phyloP scores from a whole-genome alignment of 2,888 invertebrate genomes.

The Cephus runcator region DNA sequence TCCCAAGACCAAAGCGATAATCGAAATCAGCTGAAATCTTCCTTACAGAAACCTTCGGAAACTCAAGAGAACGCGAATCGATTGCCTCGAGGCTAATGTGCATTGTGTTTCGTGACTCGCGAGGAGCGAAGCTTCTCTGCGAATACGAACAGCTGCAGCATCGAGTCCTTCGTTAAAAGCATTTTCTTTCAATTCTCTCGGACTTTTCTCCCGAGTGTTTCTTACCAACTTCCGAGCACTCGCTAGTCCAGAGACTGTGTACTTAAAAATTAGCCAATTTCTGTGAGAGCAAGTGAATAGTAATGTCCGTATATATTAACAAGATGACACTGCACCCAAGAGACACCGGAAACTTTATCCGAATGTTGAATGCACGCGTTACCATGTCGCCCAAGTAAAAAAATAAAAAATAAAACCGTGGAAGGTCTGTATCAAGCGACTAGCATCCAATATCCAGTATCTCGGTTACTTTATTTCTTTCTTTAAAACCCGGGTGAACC shows the following conservation, averaged over 20 bases:
- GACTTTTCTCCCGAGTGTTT: background rate
- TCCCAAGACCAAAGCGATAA: background rate
- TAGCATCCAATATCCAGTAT: background rate
- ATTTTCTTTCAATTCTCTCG: constrained; percentile 38
- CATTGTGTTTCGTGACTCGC: background rate
- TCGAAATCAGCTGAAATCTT: too few relatives aligned
- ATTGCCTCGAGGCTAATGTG: constrained; percentile 9
- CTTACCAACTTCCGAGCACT: background rate
- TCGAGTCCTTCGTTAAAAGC: constrained; percentile 44
- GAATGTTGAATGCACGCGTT: background rate
- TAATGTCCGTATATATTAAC: background rate
- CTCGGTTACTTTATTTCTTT: background rate
- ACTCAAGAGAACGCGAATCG: background rate
- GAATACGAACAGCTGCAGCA: constrained; percentile 35
- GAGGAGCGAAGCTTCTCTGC: constrained; percentile 32
- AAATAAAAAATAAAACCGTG: background rate
- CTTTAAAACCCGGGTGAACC: background rate
- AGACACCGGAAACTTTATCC: background rate
- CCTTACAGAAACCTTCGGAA: too few relatives aligned
- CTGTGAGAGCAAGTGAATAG: background rate
- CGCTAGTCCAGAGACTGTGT: background rate
- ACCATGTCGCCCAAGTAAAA: background rate
- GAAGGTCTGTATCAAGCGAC: background rate
- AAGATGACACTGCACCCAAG: background rate
- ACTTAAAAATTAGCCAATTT: background rate